These are phyloP conservation scores for Probaryconus sp. DNA, from an alignment of 1,140 invertebrate species.

Conservation along the genomic window DNA sequence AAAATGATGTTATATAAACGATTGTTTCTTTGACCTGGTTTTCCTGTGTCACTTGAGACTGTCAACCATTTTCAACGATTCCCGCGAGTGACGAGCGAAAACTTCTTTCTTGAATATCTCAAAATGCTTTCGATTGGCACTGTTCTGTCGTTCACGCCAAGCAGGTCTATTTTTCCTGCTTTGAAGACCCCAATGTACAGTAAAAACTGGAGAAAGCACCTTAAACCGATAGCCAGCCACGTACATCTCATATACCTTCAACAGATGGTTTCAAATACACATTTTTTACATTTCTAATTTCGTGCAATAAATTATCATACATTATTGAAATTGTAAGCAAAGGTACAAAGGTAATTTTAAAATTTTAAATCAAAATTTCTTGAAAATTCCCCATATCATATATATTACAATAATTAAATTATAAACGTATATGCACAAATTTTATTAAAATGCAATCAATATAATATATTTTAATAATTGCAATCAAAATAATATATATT, in stretches of 20 bases:
- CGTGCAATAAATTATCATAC: too few species aligned
- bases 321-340: too few species aligned
- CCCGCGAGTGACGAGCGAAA: slow-evolving; percentile 86
- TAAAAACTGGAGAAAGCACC: slow-evolving; percentile 93
- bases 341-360: too few species aligned
- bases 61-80: slow-evolving; percentile 81
- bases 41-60: slow-evolving; percentile 67
- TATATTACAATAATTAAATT: too few species aligned
- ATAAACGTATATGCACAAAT: too few species aligned
- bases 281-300: too few species aligned
- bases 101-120: slow-evolving; percentile 91
- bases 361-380: too few species aligned
- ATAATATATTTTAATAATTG: too few species aligned
- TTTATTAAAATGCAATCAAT: too few species aligned
- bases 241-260: slow-evolving; percentile 95
- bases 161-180: slow-evolving; percentile 85
- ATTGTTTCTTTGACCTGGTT: neutral
- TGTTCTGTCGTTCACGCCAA: slow-evolving; percentile 92
- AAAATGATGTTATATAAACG: slow-evolving; percentile 32
- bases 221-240: slow-evolving; percentile 93
- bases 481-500: too few species aligned
- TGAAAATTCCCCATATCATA: too few species aligned
- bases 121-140: slow-evolving; percentile 88
- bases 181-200: slow-evolving; percentile 93
- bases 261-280: slow-evolving; percentile 52